Base-by-base conservation (phyloP, 2,888 invertebrate species). In the Euproctis similis region DNA sequence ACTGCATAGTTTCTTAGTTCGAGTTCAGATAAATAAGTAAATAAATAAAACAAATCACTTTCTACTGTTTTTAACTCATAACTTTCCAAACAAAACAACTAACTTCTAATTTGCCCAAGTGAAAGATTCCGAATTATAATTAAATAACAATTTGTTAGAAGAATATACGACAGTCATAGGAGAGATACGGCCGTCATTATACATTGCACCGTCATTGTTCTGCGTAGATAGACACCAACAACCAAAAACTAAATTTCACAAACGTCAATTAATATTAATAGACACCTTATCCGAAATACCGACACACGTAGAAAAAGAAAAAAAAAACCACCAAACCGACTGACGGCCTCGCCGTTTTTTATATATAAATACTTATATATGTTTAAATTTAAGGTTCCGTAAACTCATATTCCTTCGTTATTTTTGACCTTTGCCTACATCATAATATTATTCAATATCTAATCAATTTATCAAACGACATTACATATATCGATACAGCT, bases 221-320 rank as follows among this genome's bases (percentile, higher is more conserved):
- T 61, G 43, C 60, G 66, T 65, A 65, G 26, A n/a, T n/a, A n/a
- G n/a, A n/a, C n/a, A n/a, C n/a, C n/a, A n/a, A n/a, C n/a, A n/a
- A 42, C 24, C 34, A 35, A 38, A 55, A 47, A 51, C 47, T 41
- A 45, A 61, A 55, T 67, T 66, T 69, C 62, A 63, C 63, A 46
- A 64, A 57, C 66, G 62, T 62, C 70, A 70, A 72, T 72, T 72
- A 70, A 69, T 65, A 65, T 67, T 70, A 70, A 72, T 72, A 71
- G 69, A 69, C 64, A 61, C 61, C 60, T 57, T 46, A 57, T 54
- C 59, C 42, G 49, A 62, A 68, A 59, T 36, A 42, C 41, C 40
- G 35, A 32, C 30, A 23, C n/a, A n/a, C n/a, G n/a, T n/a, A n/a
- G n/a, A n/a, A n/a, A n/a, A n/a, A n/a, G n/a, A n/a, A n/a, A n/a